These are phyloP conservation scores for Myathropa florea DNA, from an alignment of 2,888 invertebrate genomes.

Conservation along the genomic window DNA sequence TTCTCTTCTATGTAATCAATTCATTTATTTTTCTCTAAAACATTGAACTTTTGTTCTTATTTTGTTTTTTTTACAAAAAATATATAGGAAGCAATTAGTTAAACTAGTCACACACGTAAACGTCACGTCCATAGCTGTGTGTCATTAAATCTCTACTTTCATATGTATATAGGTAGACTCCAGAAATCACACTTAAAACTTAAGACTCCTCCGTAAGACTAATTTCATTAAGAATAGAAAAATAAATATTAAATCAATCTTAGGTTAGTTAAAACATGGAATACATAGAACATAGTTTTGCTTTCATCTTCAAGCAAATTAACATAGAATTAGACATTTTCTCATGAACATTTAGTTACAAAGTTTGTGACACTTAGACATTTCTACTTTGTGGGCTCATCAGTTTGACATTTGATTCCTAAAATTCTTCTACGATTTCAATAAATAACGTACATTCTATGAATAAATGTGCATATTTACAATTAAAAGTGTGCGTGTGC, in stretches of 20 bases:
- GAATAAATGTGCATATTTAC: slow-evolving; percentile 54
- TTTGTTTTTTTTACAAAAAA: slow-evolving; percentile 54
- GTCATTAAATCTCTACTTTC: background rate
- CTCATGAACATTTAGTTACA: background rate
- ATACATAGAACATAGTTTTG: slow-evolving; percentile 13
- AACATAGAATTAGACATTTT: slow-evolving; percentile 7
- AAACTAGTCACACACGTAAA: slow-evolving; percentile 8
- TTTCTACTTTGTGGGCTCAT: slow-evolving; percentile 12
- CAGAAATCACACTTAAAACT: background rate
- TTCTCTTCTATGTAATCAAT: background rate
- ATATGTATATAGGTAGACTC: slow-evolving; percentile 5
- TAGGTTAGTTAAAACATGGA: slow-evolving; percentile 15
- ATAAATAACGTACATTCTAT: slow-evolving; percentile 4
- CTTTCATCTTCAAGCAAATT: background rate
- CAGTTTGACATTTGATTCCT: background rate
- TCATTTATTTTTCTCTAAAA: slow-evolving; percentile 27
- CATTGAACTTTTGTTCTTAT: slow-evolving; percentile 20
- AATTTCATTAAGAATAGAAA: slow-evolving; percentile 37
- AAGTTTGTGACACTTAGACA: background rate
- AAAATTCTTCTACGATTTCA: slow-evolving; percentile 10
- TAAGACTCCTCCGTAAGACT: slow-evolving; percentile 4
- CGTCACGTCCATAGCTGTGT: background rate
- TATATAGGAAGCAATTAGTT: slow-evolving; percentile 53
- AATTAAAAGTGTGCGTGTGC: slow-evolving; percentile 17
- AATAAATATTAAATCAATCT: slow-evolving; percentile 57